Evolutionary conservation across 2,113 vertebrate genomes (phyloP).

Genomic region (Loxodonta africana): DNA sequence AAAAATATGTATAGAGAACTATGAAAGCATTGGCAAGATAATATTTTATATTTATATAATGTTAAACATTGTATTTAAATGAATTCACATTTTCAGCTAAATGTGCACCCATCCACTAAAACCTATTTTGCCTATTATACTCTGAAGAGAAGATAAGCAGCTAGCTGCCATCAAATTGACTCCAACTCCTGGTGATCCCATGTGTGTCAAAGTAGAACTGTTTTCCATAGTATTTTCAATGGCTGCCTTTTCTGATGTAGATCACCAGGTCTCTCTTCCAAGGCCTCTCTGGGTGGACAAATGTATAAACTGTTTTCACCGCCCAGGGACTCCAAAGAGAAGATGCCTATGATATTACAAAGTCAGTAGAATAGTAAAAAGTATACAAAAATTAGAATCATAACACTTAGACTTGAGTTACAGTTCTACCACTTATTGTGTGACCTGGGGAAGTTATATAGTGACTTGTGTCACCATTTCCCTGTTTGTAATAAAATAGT

Average conservation of each 20-base stretch:
- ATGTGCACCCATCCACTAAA: not conserved
- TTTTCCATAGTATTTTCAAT: too few relatives aligned
- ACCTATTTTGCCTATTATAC: not conserved
- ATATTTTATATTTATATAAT: not conserved
- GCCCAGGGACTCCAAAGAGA: not conserved
- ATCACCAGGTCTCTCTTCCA: too few relatives aligned
- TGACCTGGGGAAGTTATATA: not conserved
- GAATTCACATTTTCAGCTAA: not conserved
- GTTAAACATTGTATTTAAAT: not conserved
- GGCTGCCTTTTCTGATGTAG: too few relatives aligned
- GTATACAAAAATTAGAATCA: not conserved
- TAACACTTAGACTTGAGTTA: not conserved
- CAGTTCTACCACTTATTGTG: not conserved
- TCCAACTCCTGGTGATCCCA: too few relatives aligned
- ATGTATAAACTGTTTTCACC: too few relatives aligned
- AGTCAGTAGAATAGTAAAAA: not conserved
- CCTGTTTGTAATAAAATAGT: not conserved
- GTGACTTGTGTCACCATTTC: not conserved
- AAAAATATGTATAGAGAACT: not conserved
- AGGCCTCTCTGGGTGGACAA: too few relatives aligned
- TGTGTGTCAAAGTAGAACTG: too few relatives aligned
- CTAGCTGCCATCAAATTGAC: too few relatives aligned
- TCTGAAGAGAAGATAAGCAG: not conserved
- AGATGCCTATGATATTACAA: not conserved
- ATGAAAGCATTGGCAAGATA: not conserved